These are phyloP conservation scores for Gymnogyps californianus DNA, from an alignment of 2,113 vertebrate genomes.

Conservation along the genomic window DNA sequence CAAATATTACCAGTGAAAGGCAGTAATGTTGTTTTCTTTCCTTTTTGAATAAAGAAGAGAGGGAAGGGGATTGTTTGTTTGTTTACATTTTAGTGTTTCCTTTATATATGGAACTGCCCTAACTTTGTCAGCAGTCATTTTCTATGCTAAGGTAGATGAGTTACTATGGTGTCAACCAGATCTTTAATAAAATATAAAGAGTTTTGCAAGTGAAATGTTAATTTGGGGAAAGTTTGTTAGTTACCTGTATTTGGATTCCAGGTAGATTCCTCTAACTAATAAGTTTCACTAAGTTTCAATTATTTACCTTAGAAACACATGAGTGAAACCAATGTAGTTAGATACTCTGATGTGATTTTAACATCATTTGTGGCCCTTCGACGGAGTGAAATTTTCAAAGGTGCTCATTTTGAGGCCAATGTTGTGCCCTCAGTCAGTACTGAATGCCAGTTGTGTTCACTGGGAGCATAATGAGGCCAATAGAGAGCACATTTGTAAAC, in stretches of 20 bases:
- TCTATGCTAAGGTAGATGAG: background rate
- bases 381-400: background rate
- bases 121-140: background rate
- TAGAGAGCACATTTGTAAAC: background rate
- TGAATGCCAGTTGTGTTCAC: background rate
- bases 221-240: background rate
- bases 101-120: background rate
- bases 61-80: background rate
- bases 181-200: background rate
- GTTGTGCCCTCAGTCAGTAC: background rate
- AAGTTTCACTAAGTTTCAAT: background rate
- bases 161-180: background rate
- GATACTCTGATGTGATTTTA: background rate
- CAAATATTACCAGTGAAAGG: background rate
- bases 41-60: background rate
- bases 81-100: background rate
- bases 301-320: background rate
- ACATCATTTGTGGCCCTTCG: background rate
- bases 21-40: conserved; percentile 15
- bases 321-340: background rate
- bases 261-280: background rate
- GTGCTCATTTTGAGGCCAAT: background rate
- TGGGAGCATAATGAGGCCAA: background rate
- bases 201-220: background rate
- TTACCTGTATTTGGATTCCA: background rate